Evolutionary conservation across 2,113 vertebrate species (phyloP).

Genomic region (Silurus asotus): DNA sequence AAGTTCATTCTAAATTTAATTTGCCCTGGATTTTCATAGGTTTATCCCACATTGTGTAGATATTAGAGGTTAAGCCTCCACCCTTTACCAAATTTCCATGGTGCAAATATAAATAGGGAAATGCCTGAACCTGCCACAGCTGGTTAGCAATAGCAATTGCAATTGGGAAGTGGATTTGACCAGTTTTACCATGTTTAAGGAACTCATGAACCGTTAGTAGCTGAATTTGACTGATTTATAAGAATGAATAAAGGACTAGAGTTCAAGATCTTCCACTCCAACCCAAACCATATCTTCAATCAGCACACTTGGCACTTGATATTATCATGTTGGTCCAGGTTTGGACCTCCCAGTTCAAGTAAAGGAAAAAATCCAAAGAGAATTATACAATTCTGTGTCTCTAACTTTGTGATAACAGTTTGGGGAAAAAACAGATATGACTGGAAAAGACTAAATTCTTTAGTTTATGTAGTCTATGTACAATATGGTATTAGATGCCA

Average conservation of each 20-base stretch:
- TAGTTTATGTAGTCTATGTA: too few relatives aligned
- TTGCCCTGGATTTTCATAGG: background rate
- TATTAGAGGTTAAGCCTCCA: background rate
- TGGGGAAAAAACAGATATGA: too few relatives aligned
- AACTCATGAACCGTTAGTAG: background rate
- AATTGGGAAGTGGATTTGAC: background rate
- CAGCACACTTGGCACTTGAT: too few relatives aligned
- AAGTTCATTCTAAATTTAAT: background rate
- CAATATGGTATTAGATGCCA: too few relatives aligned
- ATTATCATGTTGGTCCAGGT: too few relatives aligned
- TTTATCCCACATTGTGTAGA: background rate
- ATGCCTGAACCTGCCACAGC: background rate
- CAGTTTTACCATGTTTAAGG: background rate
- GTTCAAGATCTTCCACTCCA: too few relatives aligned
- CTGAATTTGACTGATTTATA: background rate
- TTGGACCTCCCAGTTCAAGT: too few relatives aligned
- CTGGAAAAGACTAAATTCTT: too few relatives aligned
- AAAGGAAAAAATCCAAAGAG: too few relatives aligned
- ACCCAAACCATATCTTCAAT: too few relatives aligned
- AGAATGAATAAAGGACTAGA: background rate
- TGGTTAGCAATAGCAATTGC: background rate
- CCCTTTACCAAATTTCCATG: background rate
- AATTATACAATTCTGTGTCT: too few relatives aligned
- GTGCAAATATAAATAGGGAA: background rate
- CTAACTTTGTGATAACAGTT: too few relatives aligned